Evolutionary conservation across 1,140 invertebrate genomes (phyloP), one percentile per base, ranked within the genome.

Genomic region (Acromyrmex echinatior): DNA sequence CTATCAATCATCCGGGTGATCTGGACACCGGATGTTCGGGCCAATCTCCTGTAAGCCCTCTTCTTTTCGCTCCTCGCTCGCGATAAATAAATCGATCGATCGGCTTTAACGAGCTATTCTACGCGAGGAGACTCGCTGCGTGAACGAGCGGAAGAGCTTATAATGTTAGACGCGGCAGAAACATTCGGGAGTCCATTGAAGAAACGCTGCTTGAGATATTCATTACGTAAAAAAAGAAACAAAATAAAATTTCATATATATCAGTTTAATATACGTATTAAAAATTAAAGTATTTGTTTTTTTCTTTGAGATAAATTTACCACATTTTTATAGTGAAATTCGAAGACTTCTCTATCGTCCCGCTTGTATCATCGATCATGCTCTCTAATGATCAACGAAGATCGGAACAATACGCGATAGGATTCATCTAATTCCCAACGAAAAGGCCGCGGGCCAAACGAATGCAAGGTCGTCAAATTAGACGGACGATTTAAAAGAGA

Each of bases 1-100:
- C 91, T 93, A 93, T 93, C 92, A 93, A 93, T 93, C 92, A 93
- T 91, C 73, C 88, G 78, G 81, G 79, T 88, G 82, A 86, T 88
- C 88, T 87, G 79, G 91, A 88, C 88, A 89, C 89, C 88, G 91
- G 90, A 88, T 90, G 88, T 87, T 88, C 87, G 78, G 88, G 81
- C 87, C 90, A 90, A 91, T 89, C 90, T 87, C 87, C 62, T 70
- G 77, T 89, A 89, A 91, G 87, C 76, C 53, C 68, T 76, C 86
- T 86, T 53, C 68, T 89, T 70, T 63, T 58, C 82, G 58, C 74
- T 74, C 87, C 14, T 74, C 79, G 25, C 31, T 65, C 74, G 87
- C 90, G 91, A 91, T 91, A 91, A 91, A 91, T 91, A 91, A 89
- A 91, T 89, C 91, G 90, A 87, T 73, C 88, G 76, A 74, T 81